Conservation (phyloP, 2,888 invertebrate species). For the Neocrepidodera transversa region DNA sequence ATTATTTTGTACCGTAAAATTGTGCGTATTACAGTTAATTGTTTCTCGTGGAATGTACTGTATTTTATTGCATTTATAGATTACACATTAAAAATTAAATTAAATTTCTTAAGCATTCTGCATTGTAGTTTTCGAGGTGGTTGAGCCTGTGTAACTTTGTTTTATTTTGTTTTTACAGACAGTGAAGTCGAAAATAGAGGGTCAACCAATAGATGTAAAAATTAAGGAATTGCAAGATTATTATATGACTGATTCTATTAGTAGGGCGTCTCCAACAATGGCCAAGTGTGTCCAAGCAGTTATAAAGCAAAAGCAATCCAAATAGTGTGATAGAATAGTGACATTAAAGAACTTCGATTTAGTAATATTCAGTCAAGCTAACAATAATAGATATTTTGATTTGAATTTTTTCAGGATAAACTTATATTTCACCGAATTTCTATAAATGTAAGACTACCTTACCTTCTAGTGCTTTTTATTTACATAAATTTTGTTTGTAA, state of each 20-base stretch:
- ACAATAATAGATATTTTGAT: constrained; percentile 2
- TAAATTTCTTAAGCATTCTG: too few species aligned
- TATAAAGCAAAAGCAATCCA: constrained; percentile 70
- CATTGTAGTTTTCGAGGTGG: too few species aligned
- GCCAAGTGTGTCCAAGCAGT: constrained; percentile 96
- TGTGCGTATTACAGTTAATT: too few species aligned
- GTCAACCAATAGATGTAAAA: constrained; percentile 71
- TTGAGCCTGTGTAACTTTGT: too few species aligned
- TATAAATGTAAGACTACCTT: neutral
- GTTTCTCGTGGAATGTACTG: too few species aligned
- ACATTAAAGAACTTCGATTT: constrained; percentile 21
- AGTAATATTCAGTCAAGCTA: neutral
- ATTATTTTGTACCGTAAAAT: too few species aligned
- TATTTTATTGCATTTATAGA: too few species aligned
- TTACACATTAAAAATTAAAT: too few species aligned
- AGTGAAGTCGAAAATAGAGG: constrained; percentile 51
- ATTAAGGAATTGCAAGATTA: constrained; percentile 82
- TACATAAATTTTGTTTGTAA: neutral
- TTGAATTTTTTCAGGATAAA: neutral
- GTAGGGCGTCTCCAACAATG: constrained; percentile 97
- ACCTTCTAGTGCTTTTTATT: too few species aligned
- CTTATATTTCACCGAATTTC: neutral
- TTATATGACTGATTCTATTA: constrained; percentile 96
- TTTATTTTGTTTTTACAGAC: constrained; percentile 54
- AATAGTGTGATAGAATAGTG: constrained; percentile 37